Conservation (phyloP, 2,113 vertebrate species). For the Daboia siamensis region DNA sequence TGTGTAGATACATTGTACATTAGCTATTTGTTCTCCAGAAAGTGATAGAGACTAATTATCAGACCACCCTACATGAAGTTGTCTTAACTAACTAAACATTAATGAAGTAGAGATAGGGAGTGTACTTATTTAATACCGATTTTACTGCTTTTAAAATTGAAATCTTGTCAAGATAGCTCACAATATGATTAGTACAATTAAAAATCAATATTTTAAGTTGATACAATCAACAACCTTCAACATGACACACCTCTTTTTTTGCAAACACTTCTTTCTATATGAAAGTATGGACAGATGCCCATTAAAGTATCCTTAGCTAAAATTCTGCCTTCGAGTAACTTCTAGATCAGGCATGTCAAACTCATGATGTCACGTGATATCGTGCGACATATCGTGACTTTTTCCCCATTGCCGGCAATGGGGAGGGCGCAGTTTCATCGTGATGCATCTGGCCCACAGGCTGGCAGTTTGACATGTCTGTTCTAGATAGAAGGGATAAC, state of each 20-base stretch:
- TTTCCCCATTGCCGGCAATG: no score
- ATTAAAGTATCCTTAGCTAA: neutral
- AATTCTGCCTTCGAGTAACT: neutral
- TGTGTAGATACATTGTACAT: neutral
- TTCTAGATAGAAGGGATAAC: neutral
- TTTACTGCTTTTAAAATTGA: neutral
- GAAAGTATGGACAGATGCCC: neutral
- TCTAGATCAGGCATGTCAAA: no score
- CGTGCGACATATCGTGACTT: no score
- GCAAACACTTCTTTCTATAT: neutral
- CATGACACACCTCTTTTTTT: neutral
- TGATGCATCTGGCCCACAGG: no score
- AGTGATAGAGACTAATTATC: neutral
- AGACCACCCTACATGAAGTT: neutral
- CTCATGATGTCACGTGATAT: no score
- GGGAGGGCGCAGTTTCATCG: no score
- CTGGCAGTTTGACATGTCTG: no score
- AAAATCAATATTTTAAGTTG: neutral
- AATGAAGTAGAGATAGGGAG: neutral
- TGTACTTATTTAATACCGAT: neutral
- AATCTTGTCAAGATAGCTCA: neutral
- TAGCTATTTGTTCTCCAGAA: neutral
- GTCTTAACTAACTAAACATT: neutral
- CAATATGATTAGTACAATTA: neutral
- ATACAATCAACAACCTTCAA: neutral